These are phyloP conservation scores for Promerops cafer DNA, from an alignment of 2,113 vertebrate species.

Conservation along the genomic window DNA sequence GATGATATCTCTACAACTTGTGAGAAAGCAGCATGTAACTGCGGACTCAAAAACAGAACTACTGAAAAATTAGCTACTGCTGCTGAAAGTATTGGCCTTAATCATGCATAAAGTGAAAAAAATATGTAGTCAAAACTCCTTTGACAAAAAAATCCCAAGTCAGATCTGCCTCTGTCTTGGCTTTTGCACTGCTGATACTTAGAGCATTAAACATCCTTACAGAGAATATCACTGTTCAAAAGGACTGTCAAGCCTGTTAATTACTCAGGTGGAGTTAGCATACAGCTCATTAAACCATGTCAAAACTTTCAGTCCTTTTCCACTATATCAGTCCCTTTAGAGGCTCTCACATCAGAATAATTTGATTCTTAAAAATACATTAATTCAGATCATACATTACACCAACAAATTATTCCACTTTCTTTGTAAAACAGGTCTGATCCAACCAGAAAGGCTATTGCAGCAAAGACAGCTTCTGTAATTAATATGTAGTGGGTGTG, in stretches of 20 bases:
- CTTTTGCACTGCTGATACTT: constrained; percentile 20
- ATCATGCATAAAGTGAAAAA: background rate
- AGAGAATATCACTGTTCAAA: constrained; percentile 57
- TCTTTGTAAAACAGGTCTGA: constrained; percentile 60
- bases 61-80: background rate
- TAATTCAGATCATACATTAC: constrained; percentile 73
- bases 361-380: constrained; percentile 69
- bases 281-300: constrained; percentile 69
- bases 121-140: background rate
- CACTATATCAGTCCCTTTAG: constrained; percentile 54
- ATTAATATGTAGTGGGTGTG: constrained; percentile 47
- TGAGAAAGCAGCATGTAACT: background rate
- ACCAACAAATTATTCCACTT: constrained; percentile 66
- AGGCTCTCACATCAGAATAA: constrained; percentile 60
- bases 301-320: constrained; percentile 63
- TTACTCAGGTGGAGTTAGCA: constrained; percentile 68
- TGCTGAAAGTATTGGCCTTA: background rate
- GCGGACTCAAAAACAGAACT: background rate
- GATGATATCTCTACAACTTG: background rate
- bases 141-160: constrained; percentile 34
- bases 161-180: constrained; percentile 29
- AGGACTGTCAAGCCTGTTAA: constrained; percentile 68
- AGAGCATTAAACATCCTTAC: constrained; percentile 43
- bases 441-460: constrained; percentile 36
- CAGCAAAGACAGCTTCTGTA: constrained; percentile 28